Evolutionary conservation across 2,797 vertebrate genomes (phyloP).

Genomic region (Acrossocheilus fasciatus): DNA sequence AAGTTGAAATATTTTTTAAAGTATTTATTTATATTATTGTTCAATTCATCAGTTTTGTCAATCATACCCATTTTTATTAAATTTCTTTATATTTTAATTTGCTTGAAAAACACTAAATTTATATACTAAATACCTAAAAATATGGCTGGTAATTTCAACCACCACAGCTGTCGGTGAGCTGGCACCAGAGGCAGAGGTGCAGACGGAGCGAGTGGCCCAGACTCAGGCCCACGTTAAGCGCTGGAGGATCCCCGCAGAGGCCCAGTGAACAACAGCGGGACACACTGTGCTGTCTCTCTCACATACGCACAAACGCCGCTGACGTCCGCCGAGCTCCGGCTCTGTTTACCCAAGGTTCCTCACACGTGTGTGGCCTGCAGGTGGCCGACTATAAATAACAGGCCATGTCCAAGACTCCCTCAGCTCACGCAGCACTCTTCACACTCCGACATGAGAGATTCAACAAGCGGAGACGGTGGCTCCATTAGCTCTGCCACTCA

Average conservation of each 20-base stretch:
- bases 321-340: conserved; percentile 54
- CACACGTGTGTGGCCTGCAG: conserved; percentile 69
- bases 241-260: conserved; percentile 44
- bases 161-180: not conserved
- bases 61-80: no score
- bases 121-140: no score
- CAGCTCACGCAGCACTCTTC: conserved; percentile 21
- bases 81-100: no score
- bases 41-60: no score
- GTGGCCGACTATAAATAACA: conserved; percentile 73
- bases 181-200: no score
- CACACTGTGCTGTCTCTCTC: not conserved
- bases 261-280: conserved; percentile 14
- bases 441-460: conserved; percentile 18
- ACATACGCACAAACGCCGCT: not conserved
- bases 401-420: conserved; percentile 49
- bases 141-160: not conserved
- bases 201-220: not conserved
- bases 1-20: no score
- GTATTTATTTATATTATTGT: no score
- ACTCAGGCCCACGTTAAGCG: not conserved
- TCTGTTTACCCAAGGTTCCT: conserved; percentile 66
- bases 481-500: not conserved
- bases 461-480: not conserved
- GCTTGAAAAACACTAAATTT: no score